Evolutionary conservation across 2,113 vertebrate genomes (phyloP), one percentile per base, ranked within the genome.

Genomic region (Pterocles gutturalis): DNA sequence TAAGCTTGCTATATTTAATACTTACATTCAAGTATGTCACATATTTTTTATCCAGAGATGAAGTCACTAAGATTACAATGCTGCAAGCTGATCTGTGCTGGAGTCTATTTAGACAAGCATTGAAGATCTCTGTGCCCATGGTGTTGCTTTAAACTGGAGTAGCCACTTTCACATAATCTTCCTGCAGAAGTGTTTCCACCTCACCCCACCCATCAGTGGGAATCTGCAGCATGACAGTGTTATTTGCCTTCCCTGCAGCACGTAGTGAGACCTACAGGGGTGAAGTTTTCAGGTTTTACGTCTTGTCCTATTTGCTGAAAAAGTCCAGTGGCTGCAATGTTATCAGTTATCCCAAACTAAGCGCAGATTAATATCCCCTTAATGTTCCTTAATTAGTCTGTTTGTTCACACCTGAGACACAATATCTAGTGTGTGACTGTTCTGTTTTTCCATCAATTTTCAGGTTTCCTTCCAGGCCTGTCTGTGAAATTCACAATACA

Each of bases 211-310:
- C 25, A 5, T 9, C 58, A 45, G 16, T 12, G 25, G 45, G 38
- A 86, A 25, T 13, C 54, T 93, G n/a, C 10, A 5, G 6, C 33
- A 21, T 11, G 19, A 20, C 31, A 33, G 11, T 6, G 12, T 33
- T 58, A 13, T 71, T 78, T 94, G 25, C 31, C 48, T 49, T 46
- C 28, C 57, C 28, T 46, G 64, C 20, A 46, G 43, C 51, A 31
- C 3, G 0, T 0, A 21, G 29, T 3, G 13, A 41, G 17, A 84
- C 5, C 57, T 3, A 12, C 10, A 34, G 24, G 9, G 64, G 9
- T 4, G 13, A 55, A 67, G 43, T 34, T 10, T 85, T 17, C 21
- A 64, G 17, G 5, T 46, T 48, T 60, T 48, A 69, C 33, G 17
- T 45, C 53, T 86, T 72, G n/a, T 45, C 14, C n/a, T 29, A 7